Evolutionary conservation across 2,797 vertebrate species (phyloP).

Genomic region (Micrastur ruficollis): DNA sequence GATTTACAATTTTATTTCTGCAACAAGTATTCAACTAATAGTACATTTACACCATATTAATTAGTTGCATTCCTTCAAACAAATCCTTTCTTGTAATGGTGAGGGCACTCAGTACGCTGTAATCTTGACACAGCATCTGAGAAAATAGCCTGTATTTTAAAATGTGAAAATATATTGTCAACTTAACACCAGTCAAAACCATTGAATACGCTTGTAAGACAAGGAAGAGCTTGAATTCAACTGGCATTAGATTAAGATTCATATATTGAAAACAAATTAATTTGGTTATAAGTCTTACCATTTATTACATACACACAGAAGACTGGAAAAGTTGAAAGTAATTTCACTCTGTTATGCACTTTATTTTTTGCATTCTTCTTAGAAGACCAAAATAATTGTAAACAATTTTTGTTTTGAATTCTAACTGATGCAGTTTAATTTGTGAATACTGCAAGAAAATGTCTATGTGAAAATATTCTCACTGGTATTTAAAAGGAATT

Average conservation of each 20-base stretch:
- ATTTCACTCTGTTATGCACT: slow-evolving; percentile 23
- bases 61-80: not conserved
- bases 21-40: not conserved
- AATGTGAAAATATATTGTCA: not conserved
- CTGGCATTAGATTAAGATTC: not conserved
- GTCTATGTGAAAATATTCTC: not conserved
- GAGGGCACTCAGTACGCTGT: not conserved
- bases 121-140: not conserved
- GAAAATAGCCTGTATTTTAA: not conserved
- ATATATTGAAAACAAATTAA: not conserved
- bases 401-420: not conserved
- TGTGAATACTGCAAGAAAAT: not conserved
- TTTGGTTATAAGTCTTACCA: not conserved
- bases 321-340: not conserved
- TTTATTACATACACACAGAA: not conserved
- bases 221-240: not conserved
- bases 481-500: not conserved
- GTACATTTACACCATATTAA: not conserved
- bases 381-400: not conserved
- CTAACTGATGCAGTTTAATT: not conserved
- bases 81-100: not conserved
- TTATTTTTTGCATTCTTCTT: slow-evolving; percentile 21
- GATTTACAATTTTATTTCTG: not conserved
- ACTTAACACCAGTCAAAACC: not conserved
- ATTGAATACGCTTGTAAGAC: not conserved